Base-by-base conservation (phyloP, 2,797 vertebrate genomes). In the Syndactyla subalaris region DNA sequence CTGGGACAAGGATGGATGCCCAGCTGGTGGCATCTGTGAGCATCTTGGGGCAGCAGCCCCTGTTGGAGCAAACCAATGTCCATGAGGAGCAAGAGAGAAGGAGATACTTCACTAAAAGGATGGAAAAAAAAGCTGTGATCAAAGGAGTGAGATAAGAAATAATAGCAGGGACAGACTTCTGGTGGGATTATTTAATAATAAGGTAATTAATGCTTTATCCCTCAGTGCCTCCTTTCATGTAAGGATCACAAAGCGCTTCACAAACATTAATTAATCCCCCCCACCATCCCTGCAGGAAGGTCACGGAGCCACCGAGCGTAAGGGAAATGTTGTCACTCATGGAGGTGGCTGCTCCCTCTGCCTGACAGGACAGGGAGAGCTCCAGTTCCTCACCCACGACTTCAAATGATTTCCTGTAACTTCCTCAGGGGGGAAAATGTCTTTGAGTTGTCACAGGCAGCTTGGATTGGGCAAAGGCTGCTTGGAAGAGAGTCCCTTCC, bases 261-360 rank as follows among this genome's bases (percentile, higher is more conserved):
- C 85, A 91, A 85, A 51, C 46, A 29, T 89, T 79, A 93, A 95
- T 94, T 95, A 92, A 91, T 91, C 67, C 51, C 52, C 75, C 46
- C 79, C 6, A 61, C 10, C 59, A 70, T n/a, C 72, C 68, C 88
- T 80, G 63, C 68, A 67, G 78, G 96, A 91, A 92, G 85, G 88
- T 79, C 89, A 88, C 7, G 3, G 80, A 76, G 89, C 80, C 70
- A 52, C 62, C 4, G 32, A 54, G 65, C 0, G 0, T n/a, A 8
- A 70, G 67, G 88, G 39, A 72, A 70, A 45, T 27, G 22, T 52
- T 80, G 82, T 85, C 59, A 32, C 2, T 88, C 82, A 36, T 66
- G 82, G 54, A 65, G 76, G 39, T 13, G 36, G 83, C 83, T 45
- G 68, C 43, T 84, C 39, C 38, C 30, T n/a, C 6, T 19, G 62